Base-by-base conservation (phyloP, 2,888 invertebrate species). In the Sturmia bella region DNA sequence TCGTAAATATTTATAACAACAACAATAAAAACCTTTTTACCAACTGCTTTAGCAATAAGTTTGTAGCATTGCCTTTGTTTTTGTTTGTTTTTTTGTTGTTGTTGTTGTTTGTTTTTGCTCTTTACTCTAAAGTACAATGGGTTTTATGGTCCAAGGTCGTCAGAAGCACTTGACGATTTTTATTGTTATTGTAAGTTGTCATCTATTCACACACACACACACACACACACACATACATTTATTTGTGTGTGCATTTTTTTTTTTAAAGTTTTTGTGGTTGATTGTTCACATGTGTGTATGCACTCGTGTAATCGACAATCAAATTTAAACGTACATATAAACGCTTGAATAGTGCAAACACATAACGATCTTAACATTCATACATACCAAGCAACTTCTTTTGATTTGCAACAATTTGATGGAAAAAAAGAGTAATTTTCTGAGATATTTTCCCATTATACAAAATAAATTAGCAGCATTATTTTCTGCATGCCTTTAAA, bases 121-220 rank as follows among this genome's bases (percentile, higher is more conserved):
- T 72, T 73, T 73, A 77, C 32, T 61, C 50, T 68, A 54, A 9
- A 52, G 41, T 70, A 74, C 78, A 78, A 75, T 82, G 56, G 78
- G 69, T 78, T 84, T 84, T 82, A 76, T 84, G 82, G 84, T 80
- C 82, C 84, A 84, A 84, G 84, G 84, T 84, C 84, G 80, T 50
- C 75, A 63, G 57, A 76, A 83, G 59, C 79, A 76, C 75, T 80
- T 83, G 76, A 79, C 75, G 83, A 57, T 79, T 72, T 69, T 79
- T 70, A n/a, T 66, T 56, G 15, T 74, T 66, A 48, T 57, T 66
- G 59, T 50, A 59, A 70, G 48, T 76, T 79, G 80, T 76, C 83
- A 80, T 73, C 77, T 61, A 59, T 66, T 54, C 50, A 54, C 74
- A 74, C 56, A 39, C 11, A 21, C 6, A 6, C 15, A 64, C 17